phyloP scores from a whole-genome alignment of 2,888 invertebrate genomes.

The Temnothorax unifasciatus region DNA sequence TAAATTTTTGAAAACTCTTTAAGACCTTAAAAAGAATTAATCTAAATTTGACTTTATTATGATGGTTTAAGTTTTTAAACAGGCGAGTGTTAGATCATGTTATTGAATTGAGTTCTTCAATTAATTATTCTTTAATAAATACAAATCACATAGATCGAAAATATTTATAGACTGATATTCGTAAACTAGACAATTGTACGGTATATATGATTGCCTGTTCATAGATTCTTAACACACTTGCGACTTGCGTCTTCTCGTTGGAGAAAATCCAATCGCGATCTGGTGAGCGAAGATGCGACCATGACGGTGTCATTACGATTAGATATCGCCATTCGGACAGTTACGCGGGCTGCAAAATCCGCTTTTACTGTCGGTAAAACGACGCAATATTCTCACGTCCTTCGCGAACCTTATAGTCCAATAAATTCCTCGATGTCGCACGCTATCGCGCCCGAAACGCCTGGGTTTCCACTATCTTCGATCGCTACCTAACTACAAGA shows the following conservation, averaged over 20 bases:
- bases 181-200: neutral
- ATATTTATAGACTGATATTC: neutral
- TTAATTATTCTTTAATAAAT: neutral
- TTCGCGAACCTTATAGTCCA: conserved; percentile 62
- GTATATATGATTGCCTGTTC: neutral
- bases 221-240: neutral
- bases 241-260: neutral
- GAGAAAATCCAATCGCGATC: conserved; percentile 7
- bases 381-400: conserved; percentile 63
- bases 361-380: conserved; percentile 69
- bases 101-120: neutral
- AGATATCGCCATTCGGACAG: conserved; percentile 49
- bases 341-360: conserved; percentile 64
- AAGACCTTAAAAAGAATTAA: too few relatives aligned
- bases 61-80: neutral
- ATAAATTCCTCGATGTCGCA: conserved; percentile 71
- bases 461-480: conserved; percentile 64
- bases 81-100: neutral
- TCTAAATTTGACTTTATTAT: neutral
- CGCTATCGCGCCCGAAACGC: conserved; percentile 60
- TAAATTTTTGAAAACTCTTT: neutral
- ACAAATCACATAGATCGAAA: neutral
- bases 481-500: conserved; percentile 45
- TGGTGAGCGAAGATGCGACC: conserved; percentile 21
- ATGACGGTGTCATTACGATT: conserved; percentile 61